These are phyloP conservation scores for Gorsachius magnificus DNA, from an alignment of 2,797 vertebrate species.

Conservation along the genomic window DNA sequence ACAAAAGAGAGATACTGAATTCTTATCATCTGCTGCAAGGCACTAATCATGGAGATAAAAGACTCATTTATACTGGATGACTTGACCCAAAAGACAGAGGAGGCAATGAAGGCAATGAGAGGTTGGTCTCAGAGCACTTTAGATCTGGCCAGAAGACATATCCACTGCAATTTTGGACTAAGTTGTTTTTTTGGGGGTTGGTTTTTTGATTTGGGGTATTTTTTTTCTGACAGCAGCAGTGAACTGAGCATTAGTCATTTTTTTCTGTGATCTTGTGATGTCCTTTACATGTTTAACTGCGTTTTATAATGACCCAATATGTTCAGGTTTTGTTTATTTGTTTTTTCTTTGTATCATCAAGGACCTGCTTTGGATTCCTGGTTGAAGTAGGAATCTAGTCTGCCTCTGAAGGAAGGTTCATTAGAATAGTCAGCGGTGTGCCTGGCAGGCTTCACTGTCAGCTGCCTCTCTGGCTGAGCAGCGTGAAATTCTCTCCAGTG, in stretches of 20 bases:
- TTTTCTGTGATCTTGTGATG: neutral
- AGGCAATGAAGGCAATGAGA: neutral
- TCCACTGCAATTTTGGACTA: neutral
- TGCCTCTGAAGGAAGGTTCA: neutral
- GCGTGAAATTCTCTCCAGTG: neutral
- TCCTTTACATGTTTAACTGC: neutral
- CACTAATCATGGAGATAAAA: slow-evolving; percentile 14
- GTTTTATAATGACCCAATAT: neutral
- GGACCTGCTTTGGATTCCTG: neutral
- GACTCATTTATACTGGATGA: neutral
- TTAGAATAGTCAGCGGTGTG: neutral
- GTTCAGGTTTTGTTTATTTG: neutral
- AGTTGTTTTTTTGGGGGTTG: neutral
- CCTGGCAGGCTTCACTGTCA: neutral
- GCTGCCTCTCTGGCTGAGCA: neutral
- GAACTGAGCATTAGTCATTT: neutral
- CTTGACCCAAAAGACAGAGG: neutral
- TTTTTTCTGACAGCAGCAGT: neutral
- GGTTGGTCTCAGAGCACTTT: neutral
- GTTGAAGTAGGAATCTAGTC: neutral
- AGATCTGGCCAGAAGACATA: neutral
- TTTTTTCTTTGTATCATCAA: neutral
- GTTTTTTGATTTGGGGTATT: neutral
- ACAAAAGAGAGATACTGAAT: neutral
- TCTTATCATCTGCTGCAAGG: slow-evolving; percentile 16